Evolutionary conservation across 2,113 vertebrate species (phyloP), one percentile per base, ranked within the genome.

Genomic region (Oophaga pumilio): DNA sequence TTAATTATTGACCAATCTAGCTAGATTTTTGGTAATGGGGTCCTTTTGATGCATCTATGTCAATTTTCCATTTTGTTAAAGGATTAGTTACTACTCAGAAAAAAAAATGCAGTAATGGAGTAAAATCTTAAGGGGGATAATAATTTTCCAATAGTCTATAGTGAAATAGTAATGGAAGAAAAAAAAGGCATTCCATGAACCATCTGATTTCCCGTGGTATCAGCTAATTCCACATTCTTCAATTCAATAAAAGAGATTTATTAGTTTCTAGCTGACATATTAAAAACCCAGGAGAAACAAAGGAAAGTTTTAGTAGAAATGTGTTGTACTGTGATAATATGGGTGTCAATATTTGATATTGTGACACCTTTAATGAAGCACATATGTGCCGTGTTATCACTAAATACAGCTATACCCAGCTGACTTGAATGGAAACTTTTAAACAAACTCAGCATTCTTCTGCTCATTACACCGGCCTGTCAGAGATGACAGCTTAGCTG

Each of bases 401-500:
- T 85, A 92, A 91, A 92, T 93, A 92, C 94, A 94, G 92, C 91
- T 92, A 91, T 94, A 93, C 91, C 89, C 76, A 93, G 93, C 90
- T 93, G 94, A 95, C 93, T 92, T 6, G 0, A 89, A 91, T 89
- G 84, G 91, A 93, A 92, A 91, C 73, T 94, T 94, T 95, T 92
- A 0, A 43, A 93, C 94, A 92, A 90, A 93, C 91, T 95, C 93
- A 95, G 92, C 76, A 0, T 87, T 95, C 93, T 93, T 91, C 90
- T 93, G 92, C 93, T 95, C 93, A 94, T 95, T 95, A 95, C 92
- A 93, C 89, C 11, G 0, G 91, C 91, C 91, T 95, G 94, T 95
- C 95, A 96, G 91, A 95, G 94, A 94, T 95, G 94, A 95, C 95
- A 95, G 88, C 91, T 92, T 92, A 93, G 93, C 90, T 87, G 87